Conservation (phyloP, 1,140 invertebrate genomes). For the Sitophilus oryzae region DNA sequence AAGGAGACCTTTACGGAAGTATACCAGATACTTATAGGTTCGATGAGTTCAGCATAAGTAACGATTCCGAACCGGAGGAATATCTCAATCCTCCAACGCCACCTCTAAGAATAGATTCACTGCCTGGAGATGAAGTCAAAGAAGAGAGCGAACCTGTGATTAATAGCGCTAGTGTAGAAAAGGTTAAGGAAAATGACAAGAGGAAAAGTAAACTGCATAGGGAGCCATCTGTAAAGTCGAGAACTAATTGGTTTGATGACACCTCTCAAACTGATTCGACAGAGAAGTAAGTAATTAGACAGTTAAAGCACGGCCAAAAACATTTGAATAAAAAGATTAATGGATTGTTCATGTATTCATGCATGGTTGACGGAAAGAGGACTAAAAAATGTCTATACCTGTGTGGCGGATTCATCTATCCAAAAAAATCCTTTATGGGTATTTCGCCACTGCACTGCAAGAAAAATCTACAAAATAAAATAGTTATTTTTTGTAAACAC, state of each 20-base stretch:
- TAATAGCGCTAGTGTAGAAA: background rate
- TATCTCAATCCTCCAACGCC: conserved; percentile 47
- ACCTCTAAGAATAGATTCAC: conserved; percentile 48
- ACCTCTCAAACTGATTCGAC: background rate
- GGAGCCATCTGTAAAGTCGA: conserved; percentile 15
- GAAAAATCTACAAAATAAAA: no score
- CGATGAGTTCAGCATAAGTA: conserved; percentile 41
- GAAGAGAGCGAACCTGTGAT: conserved; percentile 1
- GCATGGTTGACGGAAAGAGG: no score
- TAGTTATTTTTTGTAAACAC: no score
- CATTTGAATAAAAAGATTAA: no score
- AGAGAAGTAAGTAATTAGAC: background rate
- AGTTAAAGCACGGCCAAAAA: background rate
- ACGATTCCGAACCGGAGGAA: conserved; percentile 40
- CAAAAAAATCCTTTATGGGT: no score
- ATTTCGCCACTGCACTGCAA: no score
- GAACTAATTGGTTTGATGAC: conserved; percentile 34
- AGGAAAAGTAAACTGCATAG: background rate
- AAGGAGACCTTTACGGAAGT: conserved; percentile 40
- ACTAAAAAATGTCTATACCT: no score
- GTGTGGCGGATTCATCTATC: no score
- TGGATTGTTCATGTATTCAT: no score
- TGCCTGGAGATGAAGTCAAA: conserved; percentile 30
- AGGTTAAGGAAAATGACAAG: conserved; percentile 6
- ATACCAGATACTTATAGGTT: conserved; percentile 33